phyloP scores from a whole-genome alignment of 2,888 invertebrate species.

The Adela reaumurella region DNA sequence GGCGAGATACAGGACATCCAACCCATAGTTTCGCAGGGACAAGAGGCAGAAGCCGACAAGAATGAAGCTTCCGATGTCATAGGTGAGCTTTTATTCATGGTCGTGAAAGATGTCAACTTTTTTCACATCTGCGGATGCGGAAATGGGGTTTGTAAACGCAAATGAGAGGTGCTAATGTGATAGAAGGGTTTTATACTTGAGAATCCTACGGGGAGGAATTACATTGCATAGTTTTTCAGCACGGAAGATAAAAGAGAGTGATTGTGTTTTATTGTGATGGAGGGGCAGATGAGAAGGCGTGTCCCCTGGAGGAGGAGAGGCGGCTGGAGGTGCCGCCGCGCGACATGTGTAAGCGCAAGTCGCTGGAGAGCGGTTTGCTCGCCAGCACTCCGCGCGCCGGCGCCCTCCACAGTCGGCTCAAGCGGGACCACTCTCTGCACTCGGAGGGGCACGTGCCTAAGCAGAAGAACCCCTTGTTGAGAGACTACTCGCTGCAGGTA shows the following conservation, averaged over 20 bases:
- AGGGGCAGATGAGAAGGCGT: neutral
- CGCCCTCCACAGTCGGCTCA: constrained; percentile 27
- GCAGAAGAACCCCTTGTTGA: constrained; percentile 41
- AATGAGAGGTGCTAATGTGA: no score
- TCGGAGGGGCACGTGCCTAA: constrained; percentile 44
- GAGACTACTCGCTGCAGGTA: constrained; percentile 51
- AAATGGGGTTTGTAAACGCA: no score
- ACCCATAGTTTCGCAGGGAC: constrained; percentile 7
- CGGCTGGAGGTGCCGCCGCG: constrained; percentile 8
- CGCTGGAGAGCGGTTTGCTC: constrained; percentile 31
- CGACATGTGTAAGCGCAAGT: constrained; percentile 37
- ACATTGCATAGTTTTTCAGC: no score
- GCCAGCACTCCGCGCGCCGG: constrained; percentile 25
- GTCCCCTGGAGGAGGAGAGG: neutral
- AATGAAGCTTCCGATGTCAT: constrained; percentile 4
- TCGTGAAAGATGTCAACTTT: no score
- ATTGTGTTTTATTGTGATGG: no score
- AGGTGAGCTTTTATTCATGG: constrained; percentile 17
- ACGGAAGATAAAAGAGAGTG: no score
- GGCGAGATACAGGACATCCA: constrained; percentile 19
- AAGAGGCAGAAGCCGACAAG: constrained; percentile 11
- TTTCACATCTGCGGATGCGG: neutral
- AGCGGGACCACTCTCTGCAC: constrained; percentile 44
- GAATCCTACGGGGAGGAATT: no score
- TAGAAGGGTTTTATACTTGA: no score